These are phyloP conservation scores for Pterostichus niger DNA, from an alignment of 2,888 invertebrate genomes.

Conservation along the genomic window DNA sequence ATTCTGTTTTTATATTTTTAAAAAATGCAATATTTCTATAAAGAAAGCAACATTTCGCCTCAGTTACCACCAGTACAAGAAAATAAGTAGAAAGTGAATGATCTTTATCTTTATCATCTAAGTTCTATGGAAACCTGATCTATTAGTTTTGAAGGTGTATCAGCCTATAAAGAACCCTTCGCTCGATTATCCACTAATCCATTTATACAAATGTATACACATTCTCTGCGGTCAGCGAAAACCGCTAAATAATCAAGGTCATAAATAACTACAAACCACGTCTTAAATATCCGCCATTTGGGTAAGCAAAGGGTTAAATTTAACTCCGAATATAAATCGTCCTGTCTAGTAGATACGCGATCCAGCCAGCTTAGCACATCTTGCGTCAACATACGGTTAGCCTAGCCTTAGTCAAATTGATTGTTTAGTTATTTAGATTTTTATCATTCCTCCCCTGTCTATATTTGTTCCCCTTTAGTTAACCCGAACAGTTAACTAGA, in stretches of 20 bases:
- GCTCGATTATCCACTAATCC: conserved; percentile 31
- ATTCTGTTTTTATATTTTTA: too few relatives aligned
- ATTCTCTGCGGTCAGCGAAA: conserved; percentile 26
- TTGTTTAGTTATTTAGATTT: conserved; percentile 56
- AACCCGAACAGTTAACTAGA: not conserved
- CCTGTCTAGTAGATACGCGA: not conserved
- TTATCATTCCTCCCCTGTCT: conserved; percentile 39
- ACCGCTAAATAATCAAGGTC: conserved; percentile 53
- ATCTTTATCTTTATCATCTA: not conserved
- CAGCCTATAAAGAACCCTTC: not conserved
- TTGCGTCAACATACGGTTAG: conserved; percentile 7
- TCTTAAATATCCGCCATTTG: conserved; percentile 45
- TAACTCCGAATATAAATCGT: conserved; percentile 30
- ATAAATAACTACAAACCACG: conserved; percentile 51
- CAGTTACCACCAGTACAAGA: too few relatives aligned
- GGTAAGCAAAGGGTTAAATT: conserved; percentile 41
- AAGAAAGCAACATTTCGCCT: too few relatives aligned
- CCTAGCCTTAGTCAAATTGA: conserved; percentile 34
- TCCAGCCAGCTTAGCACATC: not conserved
- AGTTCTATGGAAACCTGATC: not conserved
- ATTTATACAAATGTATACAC: conserved; percentile 48
- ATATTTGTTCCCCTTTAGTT: not conserved
- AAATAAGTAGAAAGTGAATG: too few relatives aligned
- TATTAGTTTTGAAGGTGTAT: not conserved
- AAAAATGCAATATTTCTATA: too few relatives aligned